Evolutionary conservation across 2,888 invertebrate species (phyloP).

Genomic region (Drosophila mercatorum): DNA sequence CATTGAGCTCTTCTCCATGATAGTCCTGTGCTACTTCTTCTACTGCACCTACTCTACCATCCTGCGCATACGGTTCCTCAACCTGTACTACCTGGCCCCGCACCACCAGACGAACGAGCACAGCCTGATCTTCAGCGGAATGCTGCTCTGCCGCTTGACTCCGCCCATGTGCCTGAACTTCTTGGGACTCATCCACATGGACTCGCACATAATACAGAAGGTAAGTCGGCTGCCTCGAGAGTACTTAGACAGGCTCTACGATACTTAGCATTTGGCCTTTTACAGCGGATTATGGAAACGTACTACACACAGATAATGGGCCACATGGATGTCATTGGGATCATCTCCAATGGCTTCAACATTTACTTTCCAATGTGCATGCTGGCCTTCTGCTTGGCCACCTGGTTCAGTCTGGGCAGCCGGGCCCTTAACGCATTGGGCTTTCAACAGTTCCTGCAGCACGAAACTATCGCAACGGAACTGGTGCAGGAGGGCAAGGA

Average conservation of each 20-base stretch:
- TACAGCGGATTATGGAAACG: slow-evolving; percentile 90
- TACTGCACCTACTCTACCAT: slow-evolving; percentile 99
- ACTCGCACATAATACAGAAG: slow-evolving; percentile 95
- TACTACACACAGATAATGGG: slow-evolving; percentile 99
- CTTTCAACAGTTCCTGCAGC: slow-evolving; percentile 98
- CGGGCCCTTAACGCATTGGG: slow-evolving; percentile 95
- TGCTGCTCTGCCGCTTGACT: slow-evolving; percentile 98
- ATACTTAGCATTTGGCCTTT: not conserved
- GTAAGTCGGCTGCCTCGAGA: slow-evolving; percentile 26
- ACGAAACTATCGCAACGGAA: slow-evolving; percentile 96
- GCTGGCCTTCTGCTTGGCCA: slow-evolving; percentile 95
- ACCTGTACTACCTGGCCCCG: slow-evolving; percentile 98
- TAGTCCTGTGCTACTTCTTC: slow-evolving; percentile 97
- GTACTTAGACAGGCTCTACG: too few relatives aligned
- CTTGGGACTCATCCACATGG: slow-evolving; percentile 98
- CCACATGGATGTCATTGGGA: slow-evolving; percentile 98
- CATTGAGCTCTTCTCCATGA: slow-evolving; percentile 96
- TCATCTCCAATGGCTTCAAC: slow-evolving; percentile 99
- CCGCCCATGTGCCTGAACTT: slow-evolving; percentile 99
- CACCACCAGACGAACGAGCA: slow-evolving; percentile 99
- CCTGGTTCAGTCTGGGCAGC: slow-evolving; percentile 97
- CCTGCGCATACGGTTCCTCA: slow-evolving; percentile 96
- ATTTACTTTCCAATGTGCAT: slow-evolving; percentile 99
- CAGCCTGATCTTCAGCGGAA: slow-evolving; percentile 98
- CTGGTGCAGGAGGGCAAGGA: slow-evolving; percentile 97